Percentiles rank a stretch among this genome's conserved stretches.
phyloP scores from a whole-genome alignment of 1,140 invertebrate species.

The Drosophila elegans region DNA sequence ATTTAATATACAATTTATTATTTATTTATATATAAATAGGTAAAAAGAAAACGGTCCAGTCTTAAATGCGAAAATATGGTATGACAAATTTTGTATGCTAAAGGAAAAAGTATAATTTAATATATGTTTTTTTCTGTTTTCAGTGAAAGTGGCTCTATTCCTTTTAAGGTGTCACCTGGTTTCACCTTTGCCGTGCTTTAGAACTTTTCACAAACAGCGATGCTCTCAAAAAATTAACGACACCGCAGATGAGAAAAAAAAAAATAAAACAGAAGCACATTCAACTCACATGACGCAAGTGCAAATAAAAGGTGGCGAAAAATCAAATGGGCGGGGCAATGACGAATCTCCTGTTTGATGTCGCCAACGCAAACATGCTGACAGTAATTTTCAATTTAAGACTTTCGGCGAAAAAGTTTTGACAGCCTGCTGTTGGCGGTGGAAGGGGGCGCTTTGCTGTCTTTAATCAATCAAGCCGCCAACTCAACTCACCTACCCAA shows the following conservation, averaged over 20 bases:
- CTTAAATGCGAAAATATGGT: no score
- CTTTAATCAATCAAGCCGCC: conserved; percentile 70
- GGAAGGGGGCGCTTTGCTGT: conserved; percentile 9
- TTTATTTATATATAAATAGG: no score
- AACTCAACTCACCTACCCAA: conserved; percentile 86
- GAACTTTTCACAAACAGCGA: conserved; percentile 16
- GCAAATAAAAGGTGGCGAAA: conserved; percentile 11
- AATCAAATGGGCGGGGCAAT: not conserved
- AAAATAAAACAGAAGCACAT: not conserved
- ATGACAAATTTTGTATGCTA: no score
- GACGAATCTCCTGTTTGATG: conserved; percentile 49
- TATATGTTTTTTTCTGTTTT: no score
- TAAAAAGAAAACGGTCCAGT: no score
- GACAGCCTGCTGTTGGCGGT: conserved; percentile 10
- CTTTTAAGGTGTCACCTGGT: conserved; percentile 32
- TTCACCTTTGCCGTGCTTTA: conserved; percentile 26
- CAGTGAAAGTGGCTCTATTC: no score
- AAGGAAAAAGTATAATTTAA: no score
- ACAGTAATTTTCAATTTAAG: conserved; percentile 69
- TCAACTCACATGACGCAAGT: conserved; percentile 26
- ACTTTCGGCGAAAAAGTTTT: conserved; percentile 47
- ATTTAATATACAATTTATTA: no score
- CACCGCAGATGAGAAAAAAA: conserved; percentile 3
- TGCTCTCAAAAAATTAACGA: conserved; percentile 45
- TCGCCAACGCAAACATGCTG: conserved; percentile 55